phyloP scores from a whole-genome alignment of 1,140 invertebrate genomes.

The Orchestia grillus region DNA sequence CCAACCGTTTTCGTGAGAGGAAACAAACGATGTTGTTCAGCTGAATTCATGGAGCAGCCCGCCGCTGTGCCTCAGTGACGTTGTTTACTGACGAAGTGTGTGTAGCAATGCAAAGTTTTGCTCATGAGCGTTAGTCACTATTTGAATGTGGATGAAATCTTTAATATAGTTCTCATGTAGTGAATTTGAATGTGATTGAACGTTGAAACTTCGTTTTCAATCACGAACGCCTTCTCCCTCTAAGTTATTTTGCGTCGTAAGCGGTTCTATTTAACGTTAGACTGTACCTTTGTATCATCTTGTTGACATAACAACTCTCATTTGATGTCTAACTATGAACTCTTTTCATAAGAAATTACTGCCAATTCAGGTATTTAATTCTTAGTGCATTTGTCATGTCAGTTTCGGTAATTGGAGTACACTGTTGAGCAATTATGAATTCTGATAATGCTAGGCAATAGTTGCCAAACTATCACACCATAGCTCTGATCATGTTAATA shows the following conservation, averaged over 20 bases:
- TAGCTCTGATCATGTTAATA: background rate
- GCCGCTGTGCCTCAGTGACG: background rate
- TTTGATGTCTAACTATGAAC: background rate
- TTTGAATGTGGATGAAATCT: background rate
- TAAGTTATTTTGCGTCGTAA: background rate
- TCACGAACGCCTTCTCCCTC: background rate
- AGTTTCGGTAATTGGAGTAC: background rate
- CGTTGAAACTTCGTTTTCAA: background rate
- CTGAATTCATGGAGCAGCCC: background rate
- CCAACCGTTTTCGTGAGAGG: background rate
- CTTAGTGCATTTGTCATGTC: background rate
- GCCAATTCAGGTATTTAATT: background rate
- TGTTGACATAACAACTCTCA: background rate
- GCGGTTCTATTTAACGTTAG: background rate
- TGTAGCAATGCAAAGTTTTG: background rate
- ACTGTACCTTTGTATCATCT: background rate
- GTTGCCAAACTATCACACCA: background rate
- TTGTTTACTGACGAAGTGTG: background rate
- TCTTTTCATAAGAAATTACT: background rate
- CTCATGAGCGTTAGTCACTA: background rate
- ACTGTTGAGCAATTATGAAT: background rate
- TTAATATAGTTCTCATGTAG: background rate
- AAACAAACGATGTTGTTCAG: background rate
- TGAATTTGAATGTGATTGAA: background rate
- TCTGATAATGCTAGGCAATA: background rate